Conservation (phyloP, 2,113 vertebrate genomes). For the Thamnaconus septentrionalis region DNA sequence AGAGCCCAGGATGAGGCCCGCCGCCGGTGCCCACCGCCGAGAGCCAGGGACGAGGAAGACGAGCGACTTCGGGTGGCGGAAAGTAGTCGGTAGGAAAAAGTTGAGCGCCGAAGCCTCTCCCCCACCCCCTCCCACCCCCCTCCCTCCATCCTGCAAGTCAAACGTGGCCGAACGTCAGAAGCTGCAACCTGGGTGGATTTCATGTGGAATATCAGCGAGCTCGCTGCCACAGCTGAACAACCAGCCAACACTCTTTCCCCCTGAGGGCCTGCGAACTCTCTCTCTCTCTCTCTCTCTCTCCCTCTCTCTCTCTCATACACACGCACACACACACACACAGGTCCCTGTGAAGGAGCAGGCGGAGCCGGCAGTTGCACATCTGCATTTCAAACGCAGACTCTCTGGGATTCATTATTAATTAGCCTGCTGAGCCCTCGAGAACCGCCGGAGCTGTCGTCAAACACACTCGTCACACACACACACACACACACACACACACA, state of each 20-base stretch:
- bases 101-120: slow-evolving; percentile 5
- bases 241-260: slow-evolving; percentile 46
- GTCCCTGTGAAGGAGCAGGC: slow-evolving; percentile 88
- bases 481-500: slow-evolving; percentile 24
- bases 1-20: slow-evolving; percentile 42
- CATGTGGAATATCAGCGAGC: slow-evolving; percentile 33
- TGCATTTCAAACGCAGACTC: slow-evolving; percentile 98
- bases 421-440: slow-evolving; percentile 97
- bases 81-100: background rate
- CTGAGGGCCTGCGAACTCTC: slow-evolving; percentile 51
- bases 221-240: slow-evolving; percentile 47
- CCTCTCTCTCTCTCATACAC: slow-evolving; percentile 14
- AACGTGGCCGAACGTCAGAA: slow-evolving; percentile 6
- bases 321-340: slow-evolving; percentile 34
- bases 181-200: slow-evolving; percentile 22
- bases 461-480: slow-evolving; percentile 16
- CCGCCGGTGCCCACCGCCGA: slow-evolving; percentile 9
- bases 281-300: slow-evolving; percentile 16
- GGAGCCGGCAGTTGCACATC: slow-evolving; percentile 95
- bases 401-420: slow-evolving; percentile 99
- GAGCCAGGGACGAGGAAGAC: slow-evolving; percentile 1
- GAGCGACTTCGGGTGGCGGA: background rate
- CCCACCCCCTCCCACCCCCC: background rate
- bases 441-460: slow-evolving; percentile 87
- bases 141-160: slow-evolving; percentile 2